Evolutionary conservation across 2,888 invertebrate genomes (phyloP).

Genomic region (Homarus gammarus): DNA sequence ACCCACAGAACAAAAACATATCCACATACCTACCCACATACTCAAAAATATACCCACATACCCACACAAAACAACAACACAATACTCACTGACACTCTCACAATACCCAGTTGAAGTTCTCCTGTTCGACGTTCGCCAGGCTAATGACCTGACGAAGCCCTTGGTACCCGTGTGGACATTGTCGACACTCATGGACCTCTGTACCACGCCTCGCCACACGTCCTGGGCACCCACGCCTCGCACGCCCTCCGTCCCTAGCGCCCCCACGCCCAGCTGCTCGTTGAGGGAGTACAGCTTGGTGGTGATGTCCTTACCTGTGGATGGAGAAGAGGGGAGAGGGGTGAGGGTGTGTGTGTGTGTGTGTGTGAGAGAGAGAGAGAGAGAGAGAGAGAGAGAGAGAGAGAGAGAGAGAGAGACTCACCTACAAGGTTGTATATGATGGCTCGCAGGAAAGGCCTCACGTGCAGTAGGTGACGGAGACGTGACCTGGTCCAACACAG

Average conservation of each 20-base stretch:
- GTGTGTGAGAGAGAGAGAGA: no score
- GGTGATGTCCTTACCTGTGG: constrained; percentile 91
- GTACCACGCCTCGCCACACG: constrained; percentile 79
- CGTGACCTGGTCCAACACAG: constrained; percentile 89
- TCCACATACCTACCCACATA: background rate
- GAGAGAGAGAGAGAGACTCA: constrained; percentile 78
- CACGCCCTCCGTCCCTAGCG: constrained; percentile 78
- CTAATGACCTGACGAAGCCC: constrained; percentile 83
- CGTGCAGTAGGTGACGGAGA: constrained; percentile 86
- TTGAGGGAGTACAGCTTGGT: constrained; percentile 90
- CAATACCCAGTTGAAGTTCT: constrained; percentile 45
- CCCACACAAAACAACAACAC: background rate
- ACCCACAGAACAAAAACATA: background rate
- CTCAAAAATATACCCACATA: background rate
- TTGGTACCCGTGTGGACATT: constrained; percentile 89
- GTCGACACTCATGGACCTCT: constrained; percentile 86
- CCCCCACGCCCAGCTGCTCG: constrained; percentile 83
- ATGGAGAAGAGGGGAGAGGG: no score
- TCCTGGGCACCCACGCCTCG: constrained; percentile 78
- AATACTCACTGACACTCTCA: constrained; percentile 60
- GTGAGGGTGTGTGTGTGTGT: no score
- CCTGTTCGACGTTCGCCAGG: constrained; percentile 58
- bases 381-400: background rate
- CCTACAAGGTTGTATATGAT: constrained; percentile 89
- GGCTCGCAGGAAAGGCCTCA: constrained; percentile 87